These are phyloP conservation scores for Caenorhabditis japonica DNA, from an alignment of 2,888 invertebrate species.

Conservation along the genomic window DNA sequence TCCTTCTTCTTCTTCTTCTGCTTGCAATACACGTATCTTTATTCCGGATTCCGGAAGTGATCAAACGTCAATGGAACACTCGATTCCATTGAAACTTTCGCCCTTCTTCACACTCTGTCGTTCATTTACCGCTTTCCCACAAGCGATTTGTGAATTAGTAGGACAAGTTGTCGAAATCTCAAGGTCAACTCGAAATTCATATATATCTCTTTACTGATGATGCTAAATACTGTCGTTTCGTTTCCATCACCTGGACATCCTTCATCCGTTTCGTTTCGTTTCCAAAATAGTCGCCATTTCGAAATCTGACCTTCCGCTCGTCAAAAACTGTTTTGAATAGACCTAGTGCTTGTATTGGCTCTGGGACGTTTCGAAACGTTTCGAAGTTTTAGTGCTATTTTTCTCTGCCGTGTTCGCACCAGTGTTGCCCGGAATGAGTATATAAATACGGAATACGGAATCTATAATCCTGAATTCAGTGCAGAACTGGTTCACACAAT, in stretches of 20 bases:
- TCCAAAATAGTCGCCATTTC: too few species aligned
- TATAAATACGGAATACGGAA: too few species aligned
- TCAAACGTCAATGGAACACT: too few species aligned
- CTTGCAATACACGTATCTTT: too few species aligned
- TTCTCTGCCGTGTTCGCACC: too few species aligned
- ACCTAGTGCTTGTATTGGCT: neutral
- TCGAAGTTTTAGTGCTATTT: too few species aligned
- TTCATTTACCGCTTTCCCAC: constrained; percentile 28
- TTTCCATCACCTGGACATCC: constrained; percentile 33
- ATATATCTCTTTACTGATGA: constrained; percentile 8
- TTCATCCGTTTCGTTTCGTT: neutral
- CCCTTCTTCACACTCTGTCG: neutral
- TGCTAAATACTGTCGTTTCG: constrained; percentile 3
- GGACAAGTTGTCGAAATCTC: constrained; percentile 48
- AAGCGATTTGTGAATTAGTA: constrained; percentile 32
- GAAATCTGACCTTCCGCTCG: constrained; percentile 36
- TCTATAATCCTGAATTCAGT: too few species aligned
- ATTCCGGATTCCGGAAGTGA: too few species aligned
- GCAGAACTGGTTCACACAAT: too few species aligned
- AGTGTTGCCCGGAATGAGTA: too few species aligned
- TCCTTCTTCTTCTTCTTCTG: too few species aligned
- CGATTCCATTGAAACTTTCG: neutral
- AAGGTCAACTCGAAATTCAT: constrained; percentile 40
- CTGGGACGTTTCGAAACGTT: too few species aligned
- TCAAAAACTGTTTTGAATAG: constrained; percentile 13